Conservation (phyloP, 1,140 invertebrate genomes). For the Brachionus paranguensis region DNA sequence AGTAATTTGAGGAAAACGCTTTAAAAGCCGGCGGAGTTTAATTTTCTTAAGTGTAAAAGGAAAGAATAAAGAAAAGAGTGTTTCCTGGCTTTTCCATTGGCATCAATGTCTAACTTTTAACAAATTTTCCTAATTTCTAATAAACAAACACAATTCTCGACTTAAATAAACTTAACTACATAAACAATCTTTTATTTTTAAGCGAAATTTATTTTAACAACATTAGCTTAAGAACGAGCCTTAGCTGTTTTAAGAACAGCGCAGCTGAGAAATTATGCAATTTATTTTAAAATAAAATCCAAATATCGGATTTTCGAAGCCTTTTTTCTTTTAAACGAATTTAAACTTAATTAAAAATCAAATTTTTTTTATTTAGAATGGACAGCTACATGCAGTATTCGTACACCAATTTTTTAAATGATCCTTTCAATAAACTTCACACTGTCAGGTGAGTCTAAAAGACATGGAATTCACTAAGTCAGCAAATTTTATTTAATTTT, state of each 20-base stretch:
- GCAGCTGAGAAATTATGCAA: background rate
- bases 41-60: background rate
- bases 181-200: background rate
- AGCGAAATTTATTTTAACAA: background rate
- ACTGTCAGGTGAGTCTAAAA: background rate
- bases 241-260: background rate
- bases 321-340: background rate
- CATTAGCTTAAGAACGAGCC: background rate
- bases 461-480: too few relatives aligned
- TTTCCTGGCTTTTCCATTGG: background rate
- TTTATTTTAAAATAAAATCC: background rate
- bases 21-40: background rate
- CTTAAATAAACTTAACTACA: background rate
- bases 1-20: background rate
- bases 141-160: background rate
- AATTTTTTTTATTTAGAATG: background rate
- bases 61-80: background rate
- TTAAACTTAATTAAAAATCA: background rate
- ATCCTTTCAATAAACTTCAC: constrained; percentile 4
- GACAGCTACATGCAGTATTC: constrained; percentile 7
- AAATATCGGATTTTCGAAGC: background rate
- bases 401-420: constrained; percentile 1
- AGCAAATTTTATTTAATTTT: too few relatives aligned
- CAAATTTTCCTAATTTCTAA: background rate
- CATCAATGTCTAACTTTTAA: background rate